Conservation (phyloP, 2,888 invertebrate species). For the Hirtodrosophila duncani region DNA sequence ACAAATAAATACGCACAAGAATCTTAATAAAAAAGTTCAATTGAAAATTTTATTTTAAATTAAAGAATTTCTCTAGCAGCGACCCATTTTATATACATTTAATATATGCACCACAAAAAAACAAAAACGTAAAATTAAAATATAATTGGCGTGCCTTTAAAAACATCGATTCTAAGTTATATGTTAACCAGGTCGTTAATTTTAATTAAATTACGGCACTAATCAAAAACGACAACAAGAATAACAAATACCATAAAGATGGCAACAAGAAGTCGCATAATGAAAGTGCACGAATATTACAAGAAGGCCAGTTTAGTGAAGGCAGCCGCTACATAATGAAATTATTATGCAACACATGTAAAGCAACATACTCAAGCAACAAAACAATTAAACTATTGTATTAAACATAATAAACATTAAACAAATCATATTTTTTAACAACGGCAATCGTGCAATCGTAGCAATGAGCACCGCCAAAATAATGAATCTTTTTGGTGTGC, state of each 20-base stretch:
- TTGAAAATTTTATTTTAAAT: conserved; percentile 48
- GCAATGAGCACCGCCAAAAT: conserved; percentile 43
- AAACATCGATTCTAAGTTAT: conserved; percentile 35
- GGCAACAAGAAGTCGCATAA: background rate
- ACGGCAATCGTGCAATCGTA: conserved; percentile 68
- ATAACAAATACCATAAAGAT: conserved; percentile 8
- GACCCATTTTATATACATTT: conserved; percentile 1
- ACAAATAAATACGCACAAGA: conserved; percentile 41
- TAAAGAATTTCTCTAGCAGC: conserved; percentile 56
- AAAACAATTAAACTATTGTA: conserved; percentile 19
- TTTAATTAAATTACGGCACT: conserved; percentile 40
- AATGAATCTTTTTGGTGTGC: conserved; percentile 36
- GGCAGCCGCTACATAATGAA: conserved; percentile 40
- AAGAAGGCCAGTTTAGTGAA: conserved; percentile 34
- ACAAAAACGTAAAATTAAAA: conserved; percentile 21
- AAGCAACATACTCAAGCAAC: conserved; percentile 48
- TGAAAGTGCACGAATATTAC: background rate
- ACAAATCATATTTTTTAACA: conserved; percentile 35
- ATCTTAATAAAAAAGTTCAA: conserved; percentile 2
- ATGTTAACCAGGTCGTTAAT: too few species aligned
- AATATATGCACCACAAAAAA: conserved; percentile 7
- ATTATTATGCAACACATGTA: conserved; percentile 35
- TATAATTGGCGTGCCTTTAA: conserved; percentile 56
- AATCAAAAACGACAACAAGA: conserved; percentile 40
- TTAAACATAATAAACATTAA: conserved; percentile 12